Evolutionary conservation across 2,113 vertebrate species (phyloP).

Genomic region (Hypocryptadius cinnamomeus): DNA sequence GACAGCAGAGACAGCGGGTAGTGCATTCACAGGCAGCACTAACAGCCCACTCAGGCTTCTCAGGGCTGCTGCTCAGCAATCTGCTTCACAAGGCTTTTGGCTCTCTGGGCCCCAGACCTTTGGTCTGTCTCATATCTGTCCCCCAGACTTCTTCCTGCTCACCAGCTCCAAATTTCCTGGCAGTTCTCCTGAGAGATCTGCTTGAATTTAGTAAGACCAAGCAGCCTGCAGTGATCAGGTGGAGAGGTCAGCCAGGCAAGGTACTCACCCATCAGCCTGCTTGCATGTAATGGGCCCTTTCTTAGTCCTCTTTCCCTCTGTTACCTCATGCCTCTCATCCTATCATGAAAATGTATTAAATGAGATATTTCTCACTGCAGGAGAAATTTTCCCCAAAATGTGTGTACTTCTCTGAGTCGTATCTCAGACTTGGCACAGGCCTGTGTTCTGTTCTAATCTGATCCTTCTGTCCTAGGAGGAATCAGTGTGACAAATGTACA

Average conservation of each 20-base stretch:
- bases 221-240: background rate
- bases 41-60: background rate
- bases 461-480: constrained; percentile 51
- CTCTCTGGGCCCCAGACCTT: background rate
- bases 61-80: background rate
- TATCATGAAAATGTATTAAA: background rate
- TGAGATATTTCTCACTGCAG: background rate
- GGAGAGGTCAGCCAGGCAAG: background rate
- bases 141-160: background rate
- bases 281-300: background rate
- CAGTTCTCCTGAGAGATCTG: background rate
- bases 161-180: background rate
- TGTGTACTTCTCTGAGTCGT: background rate
- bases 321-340: background rate
- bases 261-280: background rate
- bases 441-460: background rate
- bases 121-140: background rate
- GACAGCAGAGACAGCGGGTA: background rate
- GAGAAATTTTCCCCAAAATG: background rate
- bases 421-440: background rate
- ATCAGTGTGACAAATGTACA: constrained; percentile 68
- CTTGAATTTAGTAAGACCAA: background rate
- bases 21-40: background rate
- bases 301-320: background rate
- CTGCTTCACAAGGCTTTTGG: background rate